phyloP scores from a whole-genome alignment of 2,888 invertebrate genomes.

The Trachelus troglodyta region DNA sequence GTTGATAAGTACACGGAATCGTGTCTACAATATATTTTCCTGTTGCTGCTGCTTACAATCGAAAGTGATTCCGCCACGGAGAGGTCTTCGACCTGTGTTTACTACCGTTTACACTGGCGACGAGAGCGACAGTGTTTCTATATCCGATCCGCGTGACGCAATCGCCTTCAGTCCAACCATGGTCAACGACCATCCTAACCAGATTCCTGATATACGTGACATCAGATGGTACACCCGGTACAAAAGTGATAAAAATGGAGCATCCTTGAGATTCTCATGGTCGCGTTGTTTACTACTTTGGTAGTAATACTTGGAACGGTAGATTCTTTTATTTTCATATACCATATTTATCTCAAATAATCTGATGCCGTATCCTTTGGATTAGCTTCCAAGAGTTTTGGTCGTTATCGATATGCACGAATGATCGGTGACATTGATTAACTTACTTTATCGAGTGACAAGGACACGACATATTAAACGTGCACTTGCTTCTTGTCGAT shows the following conservation, averaged over 20 bases:
- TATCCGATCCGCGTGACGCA: constrained; percentile 49
- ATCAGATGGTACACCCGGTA: background rate
- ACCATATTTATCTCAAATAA: background rate
- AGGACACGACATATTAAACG: too few relatives aligned
- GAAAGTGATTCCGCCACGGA: constrained; percentile 28
- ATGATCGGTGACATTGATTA: background rate
- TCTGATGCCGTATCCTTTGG: background rate
- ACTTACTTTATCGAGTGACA: background rate
- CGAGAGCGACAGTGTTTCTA: constrained; percentile 53
- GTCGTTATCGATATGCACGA: background rate
- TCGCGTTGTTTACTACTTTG: background rate
- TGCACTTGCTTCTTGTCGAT: background rate
- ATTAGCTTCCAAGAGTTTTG: background rate
- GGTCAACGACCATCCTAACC: constrained; percentile 24
- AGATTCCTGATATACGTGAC: background rate
- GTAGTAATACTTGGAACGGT: background rate
- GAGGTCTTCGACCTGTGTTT: constrained; percentile 51
- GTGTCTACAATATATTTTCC: background rate
- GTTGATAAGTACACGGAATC: background rate
- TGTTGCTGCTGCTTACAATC: constrained; percentile 14
- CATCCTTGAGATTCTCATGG: constrained; percentile 4
- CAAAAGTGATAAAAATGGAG: background rate
- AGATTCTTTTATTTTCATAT: background rate
- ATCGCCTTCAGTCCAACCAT: constrained; percentile 41
- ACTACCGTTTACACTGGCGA: constrained; percentile 33